These are phyloP conservation scores for Kryptolebias ocellatus DNA, from an alignment of 2,797 vertebrate genomes.

Conservation along the genomic window DNA sequence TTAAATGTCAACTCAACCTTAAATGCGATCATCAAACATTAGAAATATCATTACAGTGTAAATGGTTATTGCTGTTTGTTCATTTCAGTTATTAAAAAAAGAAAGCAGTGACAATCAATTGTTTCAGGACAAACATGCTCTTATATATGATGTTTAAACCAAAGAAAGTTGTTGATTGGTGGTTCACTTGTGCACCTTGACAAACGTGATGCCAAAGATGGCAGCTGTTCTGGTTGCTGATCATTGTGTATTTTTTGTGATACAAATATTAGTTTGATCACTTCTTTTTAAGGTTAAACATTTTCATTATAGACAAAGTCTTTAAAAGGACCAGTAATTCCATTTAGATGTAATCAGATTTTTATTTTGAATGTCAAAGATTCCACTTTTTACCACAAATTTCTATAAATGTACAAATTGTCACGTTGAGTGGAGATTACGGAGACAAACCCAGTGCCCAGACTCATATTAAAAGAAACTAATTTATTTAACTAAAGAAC, in stretches of 20 bases:
- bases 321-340: constrained; percentile 9
- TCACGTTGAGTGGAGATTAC: too few relatives aligned
- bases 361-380: constrained; percentile 33
- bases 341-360: constrained; percentile 8
- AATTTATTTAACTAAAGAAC: too few relatives aligned
- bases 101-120: not conserved
- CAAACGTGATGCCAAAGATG: not conserved
- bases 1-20: constrained; percentile 67
- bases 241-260: too few relatives aligned
- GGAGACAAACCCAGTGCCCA: too few relatives aligned
- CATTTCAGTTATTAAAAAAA: constrained; percentile 46
- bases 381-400: not conserved
- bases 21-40: constrained; percentile 47
- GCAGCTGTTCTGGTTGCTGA: not conserved
- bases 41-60: constrained; percentile 34
- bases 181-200: not conserved
- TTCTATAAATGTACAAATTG: constrained; percentile 30
- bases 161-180: not conserved
- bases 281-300: not conserved
- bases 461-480: too few relatives aligned
- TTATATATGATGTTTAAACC: not conserved
- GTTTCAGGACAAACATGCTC: not conserved
- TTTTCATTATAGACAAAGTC: constrained; percentile 13
- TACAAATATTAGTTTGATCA: not conserved
- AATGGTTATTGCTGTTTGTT: constrained; percentile 30